Evolutionary conservation across 1,140 invertebrate genomes (phyloP).

Genomic region (Bombus cullumanus): DNA sequence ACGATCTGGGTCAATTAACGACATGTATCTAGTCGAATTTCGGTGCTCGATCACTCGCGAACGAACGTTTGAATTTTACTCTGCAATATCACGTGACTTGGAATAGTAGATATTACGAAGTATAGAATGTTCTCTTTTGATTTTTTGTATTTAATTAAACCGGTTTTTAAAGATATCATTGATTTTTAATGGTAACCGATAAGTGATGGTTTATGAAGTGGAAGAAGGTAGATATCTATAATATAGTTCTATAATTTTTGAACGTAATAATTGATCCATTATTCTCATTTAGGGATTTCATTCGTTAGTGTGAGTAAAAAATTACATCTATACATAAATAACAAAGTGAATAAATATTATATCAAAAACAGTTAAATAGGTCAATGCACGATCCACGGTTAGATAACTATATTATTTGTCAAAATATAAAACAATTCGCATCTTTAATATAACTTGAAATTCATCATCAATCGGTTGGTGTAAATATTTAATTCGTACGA

Average conservation of each 20-base stretch:
- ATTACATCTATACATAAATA: no score
- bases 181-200: no score
- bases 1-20: constrained; percentile 34
- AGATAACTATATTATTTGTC: not conserved
- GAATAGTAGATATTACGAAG: not conserved
- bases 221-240: not conserved
- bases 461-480: no score
- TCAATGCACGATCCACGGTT: not conserved
- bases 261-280: no score
- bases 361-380: not conserved
- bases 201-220: no score
- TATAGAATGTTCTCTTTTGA: not conserved
- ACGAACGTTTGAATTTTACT: not conserved
- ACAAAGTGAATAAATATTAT: no score
- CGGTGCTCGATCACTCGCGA: not conserved
- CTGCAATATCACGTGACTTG: not conserved
- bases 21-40: not conserved
- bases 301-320: not conserved
- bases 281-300: not conserved
- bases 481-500: not conserved
- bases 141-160: not conserved
- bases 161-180: no score
- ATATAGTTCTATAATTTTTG: no score
- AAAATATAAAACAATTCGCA: not conserved
- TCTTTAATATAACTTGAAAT: no score